Percentiles rank a stretch among this genome's conserved stretches.
Evolutionary conservation across 1,140 invertebrate genomes (phyloP).

Genomic region (Lordiphosa collinella): DNA sequence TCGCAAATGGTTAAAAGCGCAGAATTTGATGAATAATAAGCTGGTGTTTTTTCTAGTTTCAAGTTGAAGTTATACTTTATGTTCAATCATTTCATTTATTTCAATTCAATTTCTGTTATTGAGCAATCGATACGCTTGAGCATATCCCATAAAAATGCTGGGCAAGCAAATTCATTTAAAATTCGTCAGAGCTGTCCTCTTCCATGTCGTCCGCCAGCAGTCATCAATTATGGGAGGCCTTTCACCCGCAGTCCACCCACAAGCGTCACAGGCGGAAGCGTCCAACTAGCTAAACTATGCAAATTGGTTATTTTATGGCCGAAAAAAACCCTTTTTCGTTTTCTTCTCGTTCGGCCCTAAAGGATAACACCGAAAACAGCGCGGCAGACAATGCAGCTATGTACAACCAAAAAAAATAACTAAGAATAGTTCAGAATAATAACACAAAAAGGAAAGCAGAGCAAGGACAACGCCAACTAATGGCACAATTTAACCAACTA

Average conservation of each 20-base stretch:
- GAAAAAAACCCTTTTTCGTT: slow-evolving; percentile 26
- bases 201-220: slow-evolving; percentile 59
- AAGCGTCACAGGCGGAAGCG: slow-evolving; percentile 68
- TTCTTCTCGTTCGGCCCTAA: slow-evolving; percentile 25
- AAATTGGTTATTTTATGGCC: slow-evolving; percentile 75
- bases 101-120: slow-evolving; percentile 2
- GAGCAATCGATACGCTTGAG: slow-evolving; percentile 6
- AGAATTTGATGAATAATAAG: slow-evolving; percentile 19
- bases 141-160: slow-evolving; percentile 6
- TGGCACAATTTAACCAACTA: slow-evolving; percentile 74
- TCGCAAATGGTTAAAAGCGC: slow-evolving; percentile 7
- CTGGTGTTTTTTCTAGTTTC: too few relatives aligned
- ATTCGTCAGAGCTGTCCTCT: slow-evolving; percentile 38
- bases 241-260: slow-evolving; percentile 17
- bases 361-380: slow-evolving; percentile 40
- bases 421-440: slow-evolving; percentile 15
- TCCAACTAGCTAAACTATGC: slow-evolving; percentile 77
- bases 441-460: slow-evolving; percentile 29
- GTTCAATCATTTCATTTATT: too few relatives aligned
- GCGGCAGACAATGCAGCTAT: slow-evolving; percentile 39
- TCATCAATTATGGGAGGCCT: slow-evolving; percentile 63
- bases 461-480: slow-evolving; percentile 60
- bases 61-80: too few relatives aligned
- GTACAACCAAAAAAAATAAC: slow-evolving; percentile 9
- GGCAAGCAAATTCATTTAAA: slow-evolving; percentile 45